Base-by-base conservation (phyloP, 2,888 invertebrate species). In the Leuctra nigra region DNA sequence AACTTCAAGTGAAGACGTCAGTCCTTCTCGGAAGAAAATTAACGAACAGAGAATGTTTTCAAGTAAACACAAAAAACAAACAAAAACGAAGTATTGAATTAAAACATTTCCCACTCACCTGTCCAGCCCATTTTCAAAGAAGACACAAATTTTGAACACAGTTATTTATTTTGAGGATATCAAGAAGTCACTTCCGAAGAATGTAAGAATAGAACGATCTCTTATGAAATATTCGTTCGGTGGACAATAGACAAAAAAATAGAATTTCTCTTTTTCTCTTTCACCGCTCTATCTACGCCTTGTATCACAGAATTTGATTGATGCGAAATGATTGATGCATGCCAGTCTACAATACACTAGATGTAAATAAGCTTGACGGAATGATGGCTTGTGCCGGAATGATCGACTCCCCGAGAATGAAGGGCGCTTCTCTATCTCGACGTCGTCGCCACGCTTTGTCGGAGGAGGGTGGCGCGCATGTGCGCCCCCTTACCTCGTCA, bases 341-440 rank as follows among this genome's bases (percentile, higher is more conserved):
- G n/a, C n/a, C n/a, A n/a, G n/a, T n/a, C n/a, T n/a, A n/a, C n/a
- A n/a, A n/a, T n/a, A n/a, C n/a, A n/a, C n/a, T n/a, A n/a, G n/a
- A n/a, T n/a, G n/a, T n/a, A n/a, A n/a, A n/a, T n/a, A n/a, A 23
- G 44, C 44, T 16, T 23, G 44, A 44, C 44, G 20, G 23, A 44
- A 44, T 44, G 50, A 50, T 50, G 50, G 35, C 33, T 50, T 22
- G n/a, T n/a, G n/a, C n/a, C n/a, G n/a, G n/a, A n/a, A n/a, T n/a
- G n/a, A n/a, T n/a, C n/a, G n/a, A n/a, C n/a, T n/a, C n/a, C n/a
- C n/a, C n/a, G n/a, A n/a, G n/a, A n/a, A n/a, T n/a, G 22, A 35
- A 14, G 50, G 33, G 50, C 22, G 50, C 20, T 35, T 35, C 18
- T n/a, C 33, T 29, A n/a, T 25, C n/a, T n/a, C n/a, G n/a, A n/a